Base-by-base conservation (phyloP, 2,888 invertebrate species). In the Ptychoptera contaminata region DNA sequence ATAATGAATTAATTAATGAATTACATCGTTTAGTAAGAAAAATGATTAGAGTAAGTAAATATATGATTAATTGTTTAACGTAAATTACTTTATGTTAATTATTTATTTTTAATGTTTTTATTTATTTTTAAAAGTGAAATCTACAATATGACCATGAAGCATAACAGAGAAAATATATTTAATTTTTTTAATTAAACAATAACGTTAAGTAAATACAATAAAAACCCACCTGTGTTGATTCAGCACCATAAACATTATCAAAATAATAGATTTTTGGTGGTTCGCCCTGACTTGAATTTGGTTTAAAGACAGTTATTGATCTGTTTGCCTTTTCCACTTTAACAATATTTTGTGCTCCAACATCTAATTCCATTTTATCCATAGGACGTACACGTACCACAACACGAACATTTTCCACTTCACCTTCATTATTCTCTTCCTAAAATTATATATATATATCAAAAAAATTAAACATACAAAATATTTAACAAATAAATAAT, bases 311-410 rank as follows among this genome's bases (percentile, higher is more conserved):
- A 7, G 79, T 81, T 14, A 93, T 78, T 38, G 82, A 77, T 55
- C 80, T 79, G 63, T 83, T 81, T 47, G 82, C 72, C 32, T 76
- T 67, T 57, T 88, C 85, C 52, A 90, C 82, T 32, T 77, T 72
- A 0, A 90, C 79, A 48, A 88, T 79, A 59, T 76, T 76, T 55
- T 75, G 72, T 43, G 81, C 75, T 11, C 77, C 79, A 46, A 77
- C 76, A 46, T 77, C 69, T 53, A 76, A 68, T 70, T 98, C 97
- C 54, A 79, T 78, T 58, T 81, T 79, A 64, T 84, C 93, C 67
- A 96, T 73, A 1, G 98, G 98, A 42, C 98, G 79, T 51, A 93
- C 84, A 43, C 98, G 74, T 12, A 98, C 92, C 46, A 93, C 92
- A 42, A 98, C 98, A 42, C 88, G 79, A 37, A 98, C 96, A 76